Evolutionary conservation across 2,888 invertebrate species (phyloP).

Genomic region (Alentia gelatinosa): DNA sequence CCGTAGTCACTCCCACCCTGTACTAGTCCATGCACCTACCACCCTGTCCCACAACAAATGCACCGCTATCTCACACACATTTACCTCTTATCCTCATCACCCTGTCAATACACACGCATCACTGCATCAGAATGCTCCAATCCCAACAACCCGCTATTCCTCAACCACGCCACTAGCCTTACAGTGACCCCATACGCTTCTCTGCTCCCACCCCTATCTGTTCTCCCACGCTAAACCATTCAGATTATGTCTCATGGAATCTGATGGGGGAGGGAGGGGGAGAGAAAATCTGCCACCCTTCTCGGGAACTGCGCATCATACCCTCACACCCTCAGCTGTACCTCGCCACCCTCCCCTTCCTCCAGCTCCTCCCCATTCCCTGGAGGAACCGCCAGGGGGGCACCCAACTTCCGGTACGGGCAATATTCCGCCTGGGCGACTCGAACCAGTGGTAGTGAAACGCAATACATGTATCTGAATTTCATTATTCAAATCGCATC

Average conservation of each 20-base stretch:
- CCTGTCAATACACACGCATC: background rate
- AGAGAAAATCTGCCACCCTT: too few species aligned
- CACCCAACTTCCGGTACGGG: background rate
- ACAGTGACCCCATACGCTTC: background rate
- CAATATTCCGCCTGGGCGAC: background rate
- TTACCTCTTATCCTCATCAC: background rate
- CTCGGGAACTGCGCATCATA: background rate
- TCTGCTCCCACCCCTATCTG: background rate
- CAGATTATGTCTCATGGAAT: background rate
- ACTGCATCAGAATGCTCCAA: too few species aligned
- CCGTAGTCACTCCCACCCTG: background rate
- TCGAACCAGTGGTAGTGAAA: constrained; percentile 46
- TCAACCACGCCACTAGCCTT: too few species aligned
- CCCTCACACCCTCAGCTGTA: background rate
- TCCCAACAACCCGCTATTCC: background rate
- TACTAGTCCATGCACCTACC: background rate
- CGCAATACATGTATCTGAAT: constrained; percentile 50
- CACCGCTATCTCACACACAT: background rate
- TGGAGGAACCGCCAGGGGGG: background rate
- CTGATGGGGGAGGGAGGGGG: too few species aligned
- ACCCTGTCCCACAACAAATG: background rate
- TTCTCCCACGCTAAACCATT: background rate
- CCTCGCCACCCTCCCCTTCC: background rate
- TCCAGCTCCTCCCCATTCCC: background rate
- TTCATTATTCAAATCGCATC: constrained; percentile 47